These are phyloP conservation scores for Varecia variegata DNA, from an alignment of 2,797 vertebrate species.

Conservation along the genomic window DNA sequence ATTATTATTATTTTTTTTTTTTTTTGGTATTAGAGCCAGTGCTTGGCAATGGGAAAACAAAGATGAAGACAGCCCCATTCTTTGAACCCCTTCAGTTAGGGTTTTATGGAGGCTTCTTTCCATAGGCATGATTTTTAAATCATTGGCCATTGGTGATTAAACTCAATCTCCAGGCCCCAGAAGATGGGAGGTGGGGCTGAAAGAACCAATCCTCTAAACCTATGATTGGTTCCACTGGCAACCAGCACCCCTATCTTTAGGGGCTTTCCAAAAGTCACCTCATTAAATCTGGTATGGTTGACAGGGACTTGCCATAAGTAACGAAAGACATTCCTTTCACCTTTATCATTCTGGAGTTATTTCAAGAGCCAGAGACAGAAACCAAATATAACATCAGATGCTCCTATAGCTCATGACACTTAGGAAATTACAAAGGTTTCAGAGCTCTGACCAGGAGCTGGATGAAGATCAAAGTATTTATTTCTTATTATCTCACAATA, in stretches of 20 bases:
- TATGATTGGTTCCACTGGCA: not conserved
- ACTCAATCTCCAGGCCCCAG: not conserved
- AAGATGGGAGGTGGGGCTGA: not conserved
- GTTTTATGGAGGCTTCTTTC: not conserved
- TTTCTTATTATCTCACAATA: not conserved
- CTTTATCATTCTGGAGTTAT: not conserved
- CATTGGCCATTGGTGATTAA: not conserved
- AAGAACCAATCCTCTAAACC: not conserved
- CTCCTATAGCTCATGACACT: not conserved
- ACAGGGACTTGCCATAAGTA: not conserved
- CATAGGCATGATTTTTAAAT: not conserved
- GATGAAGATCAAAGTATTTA: not conserved
- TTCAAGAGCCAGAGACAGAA: not conserved
- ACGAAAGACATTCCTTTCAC: not conserved
- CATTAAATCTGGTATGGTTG: not conserved
- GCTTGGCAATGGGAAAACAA: not conserved
- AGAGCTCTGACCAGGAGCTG: not conserved
- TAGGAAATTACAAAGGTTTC: not conserved
- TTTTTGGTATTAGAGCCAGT: not conserved
- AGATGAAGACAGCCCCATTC: not conserved
- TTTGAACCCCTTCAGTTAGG: not conserved
- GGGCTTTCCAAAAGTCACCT: not conserved
- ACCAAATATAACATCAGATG: not conserved
- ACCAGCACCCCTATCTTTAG: not conserved
- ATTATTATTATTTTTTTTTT: not conserved